Percentiles rank a stretch among this genome's conserved stretches.
Evolutionary conservation across 53 echinoderm and acorn worm genomes (phyloP).

Genomic region (Paracentrotus lividus): DNA sequence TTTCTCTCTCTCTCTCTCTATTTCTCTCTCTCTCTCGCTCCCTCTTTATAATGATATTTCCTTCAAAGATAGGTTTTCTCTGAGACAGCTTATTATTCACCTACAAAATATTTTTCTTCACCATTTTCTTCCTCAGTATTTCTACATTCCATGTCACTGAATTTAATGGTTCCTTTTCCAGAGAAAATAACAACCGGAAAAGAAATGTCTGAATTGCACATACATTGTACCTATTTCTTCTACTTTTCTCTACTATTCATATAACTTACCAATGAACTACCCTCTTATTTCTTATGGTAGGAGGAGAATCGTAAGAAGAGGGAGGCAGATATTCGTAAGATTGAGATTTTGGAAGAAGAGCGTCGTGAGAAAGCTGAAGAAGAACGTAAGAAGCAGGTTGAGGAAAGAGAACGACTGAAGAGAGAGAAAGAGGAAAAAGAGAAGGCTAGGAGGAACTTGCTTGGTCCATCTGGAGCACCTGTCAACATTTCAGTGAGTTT

Average conservation of each 20-base stretch:
- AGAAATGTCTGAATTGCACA: no score
- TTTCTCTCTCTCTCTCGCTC: neutral
- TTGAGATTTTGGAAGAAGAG: conserved; percentile 34
- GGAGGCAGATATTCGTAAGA: conserved; percentile 39
- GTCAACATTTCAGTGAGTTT: conserved; percentile 19
- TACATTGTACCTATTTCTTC: no score
- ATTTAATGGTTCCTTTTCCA: no score
- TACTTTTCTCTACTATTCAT: no score
- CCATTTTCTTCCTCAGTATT: no score
- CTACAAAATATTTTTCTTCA: no score
- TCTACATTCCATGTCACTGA: no score
- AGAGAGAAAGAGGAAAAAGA: conserved; percentile 69
- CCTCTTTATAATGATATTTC: neutral
- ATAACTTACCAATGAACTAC: no score
- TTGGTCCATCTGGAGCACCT: neutral
- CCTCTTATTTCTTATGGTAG: neutral
- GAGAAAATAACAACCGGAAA: no score
- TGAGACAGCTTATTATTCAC: no score
- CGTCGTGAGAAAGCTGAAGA: conserved; percentile 21
- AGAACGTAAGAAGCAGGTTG: conserved; percentile 45
- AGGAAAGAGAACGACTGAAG: conserved; percentile 61
- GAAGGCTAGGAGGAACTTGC: conserved; percentile 32
- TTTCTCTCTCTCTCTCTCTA: no score
- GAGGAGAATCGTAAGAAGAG: conserved; percentile 72
- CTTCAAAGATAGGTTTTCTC: no score